Evolutionary conservation across 2,797 vertebrate genomes (phyloP).

Genomic region (Leuciscus waleckii): DNA sequence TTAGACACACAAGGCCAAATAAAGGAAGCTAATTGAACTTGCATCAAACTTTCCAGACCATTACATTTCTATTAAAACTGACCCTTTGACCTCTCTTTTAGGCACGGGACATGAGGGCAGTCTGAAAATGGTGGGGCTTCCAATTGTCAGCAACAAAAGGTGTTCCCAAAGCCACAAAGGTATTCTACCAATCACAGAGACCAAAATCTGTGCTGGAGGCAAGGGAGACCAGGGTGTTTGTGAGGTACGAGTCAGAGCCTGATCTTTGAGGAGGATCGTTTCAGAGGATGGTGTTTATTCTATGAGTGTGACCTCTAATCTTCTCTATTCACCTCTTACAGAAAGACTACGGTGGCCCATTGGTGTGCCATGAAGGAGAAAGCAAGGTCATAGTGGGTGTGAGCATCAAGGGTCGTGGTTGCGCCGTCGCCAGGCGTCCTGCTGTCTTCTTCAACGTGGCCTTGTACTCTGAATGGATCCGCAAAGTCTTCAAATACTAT

Average conservation of each 20-base stretch:
- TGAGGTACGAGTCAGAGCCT: constrained; percentile 79
- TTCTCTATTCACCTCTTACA: constrained; percentile 64
- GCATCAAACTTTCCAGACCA: neutral
- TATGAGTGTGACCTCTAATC: neutral
- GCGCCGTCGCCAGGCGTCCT: constrained; percentile 87
- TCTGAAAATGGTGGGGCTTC: constrained; percentile 87
- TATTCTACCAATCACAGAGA: constrained; percentile 85
- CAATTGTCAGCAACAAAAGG: constrained; percentile 88
- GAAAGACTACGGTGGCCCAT: constrained; percentile 93
- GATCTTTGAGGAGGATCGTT: neutral
- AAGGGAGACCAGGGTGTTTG: constrained; percentile 89
- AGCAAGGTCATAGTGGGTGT: constrained; percentile 92
- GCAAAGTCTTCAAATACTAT: constrained; percentile 88
- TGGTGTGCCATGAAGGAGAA: constrained; percentile 92
- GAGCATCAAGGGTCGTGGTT: constrained; percentile 93
- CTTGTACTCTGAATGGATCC: constrained; percentile 96
- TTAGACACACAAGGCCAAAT: neutral
- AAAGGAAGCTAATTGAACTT: neutral
- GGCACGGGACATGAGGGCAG: constrained; percentile 85
- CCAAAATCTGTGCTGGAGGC: constrained; percentile 93
- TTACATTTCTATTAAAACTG: neutral
- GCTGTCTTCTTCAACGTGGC: constrained; percentile 94
- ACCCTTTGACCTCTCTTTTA: constrained; percentile 61
- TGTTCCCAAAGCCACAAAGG: constrained; percentile 90
- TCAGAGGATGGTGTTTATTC: neutral